Evolutionary conservation across 2,113 vertebrate species (phyloP).

Genomic region (Dolichallabes microphthalmus): DNA sequence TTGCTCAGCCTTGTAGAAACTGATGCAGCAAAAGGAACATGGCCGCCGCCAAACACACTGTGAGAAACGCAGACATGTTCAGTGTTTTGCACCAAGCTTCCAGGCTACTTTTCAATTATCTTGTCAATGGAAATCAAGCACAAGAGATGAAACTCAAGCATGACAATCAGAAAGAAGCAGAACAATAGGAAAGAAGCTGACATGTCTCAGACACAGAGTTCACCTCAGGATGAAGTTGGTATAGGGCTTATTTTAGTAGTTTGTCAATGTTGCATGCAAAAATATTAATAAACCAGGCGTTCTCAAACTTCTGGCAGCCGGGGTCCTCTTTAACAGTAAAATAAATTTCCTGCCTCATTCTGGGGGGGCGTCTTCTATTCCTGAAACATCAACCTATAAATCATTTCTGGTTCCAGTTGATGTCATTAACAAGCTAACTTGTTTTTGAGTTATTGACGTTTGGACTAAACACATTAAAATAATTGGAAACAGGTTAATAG

Average conservation of each 20-base stretch:
- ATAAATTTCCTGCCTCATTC: not conserved
- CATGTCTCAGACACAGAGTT: conserved; percentile 28
- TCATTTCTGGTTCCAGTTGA: not conserved
- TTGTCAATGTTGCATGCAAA: conserved; percentile 14
- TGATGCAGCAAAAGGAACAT: conserved; percentile 33
- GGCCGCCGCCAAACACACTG: conserved; percentile 66
- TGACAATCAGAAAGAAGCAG: conserved; percentile 43
- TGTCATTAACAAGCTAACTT: not conserved
- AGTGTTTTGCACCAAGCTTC: conserved; percentile 31
- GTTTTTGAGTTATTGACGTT: not conserved
- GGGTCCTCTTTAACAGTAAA: not conserved
- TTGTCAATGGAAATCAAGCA: conserved; percentile 40
- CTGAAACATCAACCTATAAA: not conserved
- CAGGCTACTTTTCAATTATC: conserved; percentile 21
- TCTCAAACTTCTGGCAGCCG: not conserved
- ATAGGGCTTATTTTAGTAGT: conserved; percentile 43
- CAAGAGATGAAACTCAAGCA: conserved; percentile 36
- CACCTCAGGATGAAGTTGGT: conserved; percentile 39
- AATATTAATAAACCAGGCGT: conserved; percentile 3
- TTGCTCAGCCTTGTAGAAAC: not conserved
- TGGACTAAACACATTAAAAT: not conserved
- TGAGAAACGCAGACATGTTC: conserved; percentile 61
- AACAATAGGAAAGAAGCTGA: conserved; percentile 20
- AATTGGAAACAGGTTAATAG: not conserved
- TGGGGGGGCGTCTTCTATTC: not conserved